Evolutionary conservation across 2,797 vertebrate species (phyloP).

Genomic region (Melanotaenia nigrans): DNA sequence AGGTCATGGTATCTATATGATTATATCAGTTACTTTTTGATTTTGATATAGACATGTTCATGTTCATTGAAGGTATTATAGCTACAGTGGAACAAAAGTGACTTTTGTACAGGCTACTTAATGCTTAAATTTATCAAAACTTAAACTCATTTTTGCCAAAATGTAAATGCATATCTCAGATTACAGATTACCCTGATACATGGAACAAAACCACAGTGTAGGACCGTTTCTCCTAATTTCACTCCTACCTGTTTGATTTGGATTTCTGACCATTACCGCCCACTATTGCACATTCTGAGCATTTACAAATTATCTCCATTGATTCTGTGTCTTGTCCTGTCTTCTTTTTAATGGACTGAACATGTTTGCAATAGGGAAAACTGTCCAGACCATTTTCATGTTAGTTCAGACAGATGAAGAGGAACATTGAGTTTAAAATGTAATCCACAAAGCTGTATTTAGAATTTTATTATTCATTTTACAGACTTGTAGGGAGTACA

Average conservation of each 20-base stretch:
- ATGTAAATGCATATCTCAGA: neutral
- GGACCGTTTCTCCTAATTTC: neutral
- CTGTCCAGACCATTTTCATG: neutral
- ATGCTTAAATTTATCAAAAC: neutral
- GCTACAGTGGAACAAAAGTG: neutral
- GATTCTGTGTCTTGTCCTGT: neutral
- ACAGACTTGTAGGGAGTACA: too few species aligned
- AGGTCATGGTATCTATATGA: slow-evolving; percentile 6
- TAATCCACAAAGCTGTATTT: too few species aligned
- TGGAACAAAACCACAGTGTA: neutral
- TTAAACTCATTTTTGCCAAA: neutral
- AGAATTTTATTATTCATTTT: too few species aligned
- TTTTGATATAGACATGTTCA: slow-evolving; percentile 9
- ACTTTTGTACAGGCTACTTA: neutral
- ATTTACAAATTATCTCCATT: neutral
- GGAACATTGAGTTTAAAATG: too few species aligned
- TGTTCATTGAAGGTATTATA: neutral
- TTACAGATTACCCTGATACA: neutral
- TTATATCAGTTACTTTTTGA: slow-evolving; percentile 7
- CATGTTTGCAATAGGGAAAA: neutral
- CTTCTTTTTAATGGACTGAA: neutral
- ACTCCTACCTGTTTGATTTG: neutral
- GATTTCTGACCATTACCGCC: neutral
- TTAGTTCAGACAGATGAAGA: neutral
- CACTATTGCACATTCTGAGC: neutral